Evolutionary conservation across 2,797 vertebrate species (phyloP).

Genomic region (Pangasius sanitwongsei): DNA sequence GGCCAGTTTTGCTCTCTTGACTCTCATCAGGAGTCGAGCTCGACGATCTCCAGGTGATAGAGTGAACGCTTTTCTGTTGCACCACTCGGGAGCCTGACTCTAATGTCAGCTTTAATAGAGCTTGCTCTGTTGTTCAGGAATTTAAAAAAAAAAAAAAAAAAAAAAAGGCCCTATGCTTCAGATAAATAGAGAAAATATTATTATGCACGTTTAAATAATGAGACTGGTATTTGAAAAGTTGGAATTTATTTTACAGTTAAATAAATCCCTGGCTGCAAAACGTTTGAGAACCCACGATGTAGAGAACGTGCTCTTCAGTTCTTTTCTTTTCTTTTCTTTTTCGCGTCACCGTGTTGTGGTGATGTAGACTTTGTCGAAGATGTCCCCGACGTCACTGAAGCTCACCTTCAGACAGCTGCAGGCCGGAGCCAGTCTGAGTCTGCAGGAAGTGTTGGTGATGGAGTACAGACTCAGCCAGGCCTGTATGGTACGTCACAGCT

Average conservation of each 20-base stretch:
- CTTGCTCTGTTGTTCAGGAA: too few species aligned
- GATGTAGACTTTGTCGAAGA: constrained; percentile 82
- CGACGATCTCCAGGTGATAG: too few species aligned
- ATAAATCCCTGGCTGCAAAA: background rate
- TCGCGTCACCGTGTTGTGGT: background rate
- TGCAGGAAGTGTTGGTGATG: constrained; percentile 89
- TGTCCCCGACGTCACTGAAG: constrained; percentile 96
- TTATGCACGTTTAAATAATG: too few species aligned
- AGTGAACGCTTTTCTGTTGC: too few species aligned
- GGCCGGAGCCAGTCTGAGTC: constrained; percentile 81
- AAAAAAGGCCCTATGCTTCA: too few species aligned
- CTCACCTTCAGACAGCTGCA: constrained; percentile 85
- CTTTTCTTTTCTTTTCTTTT: background rate
- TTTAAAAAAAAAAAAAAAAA: too few species aligned
- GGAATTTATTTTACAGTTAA: too few species aligned
- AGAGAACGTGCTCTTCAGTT: background rate
- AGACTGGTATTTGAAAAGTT: too few species aligned
- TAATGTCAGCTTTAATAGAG: too few species aligned
- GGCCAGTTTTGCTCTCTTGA: too few species aligned
- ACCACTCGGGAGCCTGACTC: too few species aligned
- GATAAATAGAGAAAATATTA: background rate
- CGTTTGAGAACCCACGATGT: background rate
- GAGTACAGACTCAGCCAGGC: constrained; percentile 92
- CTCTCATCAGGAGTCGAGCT: too few species aligned
- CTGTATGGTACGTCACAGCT: constrained; percentile 81